Conservation (phyloP, 2,888 invertebrate species). For the Agrochola lychnidis region DNA sequence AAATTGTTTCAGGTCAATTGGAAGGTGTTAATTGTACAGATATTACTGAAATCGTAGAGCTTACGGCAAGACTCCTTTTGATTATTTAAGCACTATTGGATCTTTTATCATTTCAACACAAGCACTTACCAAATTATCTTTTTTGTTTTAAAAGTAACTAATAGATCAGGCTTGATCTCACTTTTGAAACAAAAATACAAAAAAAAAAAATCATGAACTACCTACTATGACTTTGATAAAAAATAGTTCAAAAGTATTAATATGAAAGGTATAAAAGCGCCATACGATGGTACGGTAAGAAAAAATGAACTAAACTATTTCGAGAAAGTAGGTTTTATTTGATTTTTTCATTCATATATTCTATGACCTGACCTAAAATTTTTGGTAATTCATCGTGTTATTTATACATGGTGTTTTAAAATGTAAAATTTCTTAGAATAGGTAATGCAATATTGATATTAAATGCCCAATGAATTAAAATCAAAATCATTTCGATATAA, state of each 20-base stretch:
- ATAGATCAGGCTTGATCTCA: background rate
- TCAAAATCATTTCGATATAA: background rate
- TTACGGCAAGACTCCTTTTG: background rate
- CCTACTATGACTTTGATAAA: background rate
- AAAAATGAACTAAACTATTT: conserved; percentile 62
- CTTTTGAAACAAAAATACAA: conserved; percentile 16
- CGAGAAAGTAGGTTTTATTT: conserved; percentile 73
- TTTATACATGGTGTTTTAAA: conserved; percentile 65
- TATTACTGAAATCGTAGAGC: background rate
- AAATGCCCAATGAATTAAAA: background rate
- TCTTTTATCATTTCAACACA: background rate
- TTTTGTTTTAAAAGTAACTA: background rate
- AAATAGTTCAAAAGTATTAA: background rate
- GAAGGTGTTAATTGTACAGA: background rate
- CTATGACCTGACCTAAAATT: conserved; percentile 59
- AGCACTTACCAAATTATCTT: conserved; percentile 17
- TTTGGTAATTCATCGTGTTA: conserved; percentile 56
- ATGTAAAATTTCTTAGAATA: background rate
- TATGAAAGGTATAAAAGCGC: conserved; percentile 1
- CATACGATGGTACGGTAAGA: conserved; percentile 38
- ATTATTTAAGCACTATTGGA: background rate
- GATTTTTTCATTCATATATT: conserved; percentile 62
- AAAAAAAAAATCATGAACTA: background rate
- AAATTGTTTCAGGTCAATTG: background rate
- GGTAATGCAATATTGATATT: background rate